Conservation (phyloP, 2,888 invertebrate genomes). For the Drosophila flavopinicola region DNA sequence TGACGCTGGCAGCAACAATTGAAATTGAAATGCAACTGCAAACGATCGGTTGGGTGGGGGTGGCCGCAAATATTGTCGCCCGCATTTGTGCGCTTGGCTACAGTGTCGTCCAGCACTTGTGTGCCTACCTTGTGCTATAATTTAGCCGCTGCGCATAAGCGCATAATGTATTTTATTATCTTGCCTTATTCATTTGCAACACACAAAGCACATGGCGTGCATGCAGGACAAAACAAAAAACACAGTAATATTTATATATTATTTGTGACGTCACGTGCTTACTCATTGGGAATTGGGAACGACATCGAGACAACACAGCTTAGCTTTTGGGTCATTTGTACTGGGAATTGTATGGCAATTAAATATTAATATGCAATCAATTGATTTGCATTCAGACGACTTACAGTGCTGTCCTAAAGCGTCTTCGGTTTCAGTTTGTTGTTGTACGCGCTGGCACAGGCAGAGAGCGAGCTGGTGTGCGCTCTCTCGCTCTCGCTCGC, state of each 20-base stretch:
- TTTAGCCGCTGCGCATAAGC: conserved; percentile 54
- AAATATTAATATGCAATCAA: conserved; percentile 16
- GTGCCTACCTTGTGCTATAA: conserved; percentile 22
- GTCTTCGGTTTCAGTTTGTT: conserved; percentile 19
- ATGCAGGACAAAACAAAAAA: conserved; percentile 1
- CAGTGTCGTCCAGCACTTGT: conserved; percentile 26
- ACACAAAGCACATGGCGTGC: conserved; percentile 18
- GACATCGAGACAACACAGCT: not conserved
- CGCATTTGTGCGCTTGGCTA: conserved; percentile 37
- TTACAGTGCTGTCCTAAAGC: conserved; percentile 35
- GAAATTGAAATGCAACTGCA: conserved; percentile 59
- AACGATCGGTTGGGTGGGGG: conserved; percentile 22
- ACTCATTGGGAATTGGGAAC: not conserved
- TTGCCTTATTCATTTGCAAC: conserved; percentile 16
- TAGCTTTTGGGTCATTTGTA: conserved; percentile 21
- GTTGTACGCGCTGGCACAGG: not conserved
- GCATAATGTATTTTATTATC: conserved; percentile 2
- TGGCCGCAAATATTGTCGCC: conserved; percentile 42
- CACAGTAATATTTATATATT: no score
- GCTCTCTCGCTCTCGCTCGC: conserved; percentile 7
- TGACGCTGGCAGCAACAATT: conserved; percentile 50
- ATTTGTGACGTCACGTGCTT: conserved; percentile 43
- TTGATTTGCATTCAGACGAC: conserved; percentile 45
- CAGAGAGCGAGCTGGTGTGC: conserved; percentile 12
- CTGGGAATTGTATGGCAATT: conserved; percentile 13